These are phyloP conservation scores for Hypomecis punctinalis DNA, from an alignment of 2,888 invertebrate genomes.

Conservation along the genomic window DNA sequence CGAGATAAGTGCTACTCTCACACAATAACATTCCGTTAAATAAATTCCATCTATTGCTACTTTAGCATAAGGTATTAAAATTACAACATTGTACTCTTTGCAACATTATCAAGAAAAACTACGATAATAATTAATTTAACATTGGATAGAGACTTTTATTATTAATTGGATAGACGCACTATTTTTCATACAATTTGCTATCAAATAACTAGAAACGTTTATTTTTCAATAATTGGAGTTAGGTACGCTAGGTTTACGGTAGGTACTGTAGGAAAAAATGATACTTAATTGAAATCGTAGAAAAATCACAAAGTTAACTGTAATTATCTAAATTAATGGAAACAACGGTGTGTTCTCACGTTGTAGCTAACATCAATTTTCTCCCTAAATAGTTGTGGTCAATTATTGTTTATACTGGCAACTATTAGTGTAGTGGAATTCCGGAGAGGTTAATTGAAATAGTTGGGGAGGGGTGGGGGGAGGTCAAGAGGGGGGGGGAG, in stretches of 20 bases:
- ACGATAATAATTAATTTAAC: no score
- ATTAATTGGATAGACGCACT: no score
- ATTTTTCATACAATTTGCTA: no score
- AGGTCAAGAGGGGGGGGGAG: constrained; percentile 52
- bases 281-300: constrained; percentile 32
- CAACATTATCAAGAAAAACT: no score
- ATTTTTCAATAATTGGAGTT: no score
- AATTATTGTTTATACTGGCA: constrained; percentile 42
- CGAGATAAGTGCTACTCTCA: constrained; percentile 40
- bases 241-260: no score
- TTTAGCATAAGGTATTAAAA: not conserved
- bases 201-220: no score
- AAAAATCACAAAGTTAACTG: constrained; percentile 20
- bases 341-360: constrained; percentile 40
- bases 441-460: constrained; percentile 43
- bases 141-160: no score
- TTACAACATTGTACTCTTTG: no score
- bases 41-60: constrained; percentile 12
- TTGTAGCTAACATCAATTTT: constrained; percentile 40
- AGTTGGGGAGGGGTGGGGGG: constrained; percentile 43
- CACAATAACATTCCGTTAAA: constrained; percentile 24
- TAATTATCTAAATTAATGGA: constrained; percentile 32
- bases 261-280: not conserved
- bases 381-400: constrained; percentile 40
- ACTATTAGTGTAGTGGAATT: constrained; percentile 41